phyloP scores from a whole-genome alignment of 2,113 vertebrate genomes.

The Mirza zaza region DNA sequence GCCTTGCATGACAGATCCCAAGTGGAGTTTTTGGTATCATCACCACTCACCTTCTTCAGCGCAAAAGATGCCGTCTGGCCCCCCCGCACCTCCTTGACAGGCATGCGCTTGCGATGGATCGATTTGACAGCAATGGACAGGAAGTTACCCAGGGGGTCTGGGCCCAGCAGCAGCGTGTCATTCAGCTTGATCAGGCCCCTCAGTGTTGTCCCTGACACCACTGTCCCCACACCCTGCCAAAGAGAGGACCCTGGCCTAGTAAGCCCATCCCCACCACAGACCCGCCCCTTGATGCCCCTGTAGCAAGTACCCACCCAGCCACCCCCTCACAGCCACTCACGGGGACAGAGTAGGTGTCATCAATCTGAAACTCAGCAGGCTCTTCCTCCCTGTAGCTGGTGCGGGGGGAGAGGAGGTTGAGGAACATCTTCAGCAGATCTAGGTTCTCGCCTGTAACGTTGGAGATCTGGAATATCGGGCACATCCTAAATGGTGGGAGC shows the following conservation, averaged over 20 bases:
- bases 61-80: slow-evolving; percentile 99
- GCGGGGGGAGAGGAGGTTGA: slow-evolving; percentile 97
- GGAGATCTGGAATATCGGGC: slow-evolving; percentile 99
- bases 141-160: slow-evolving; percentile 96
- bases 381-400: slow-evolving; percentile 97
- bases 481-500: slow-evolving; percentile 89
- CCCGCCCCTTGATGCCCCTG: fast-evolving
- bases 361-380: slow-evolving; percentile 98
- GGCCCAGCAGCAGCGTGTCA: slow-evolving; percentile 95
- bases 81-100: slow-evolving; percentile 96
- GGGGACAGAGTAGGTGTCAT: slow-evolving; percentile 99
- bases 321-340: slow-evolving; percentile 81
- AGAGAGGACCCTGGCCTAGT: slow-evolving; percentile 17
- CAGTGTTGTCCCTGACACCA: slow-evolving; percentile 97
- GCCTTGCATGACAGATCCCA: fast-evolving
- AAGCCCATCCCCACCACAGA: neutral
- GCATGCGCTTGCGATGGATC: slow-evolving; percentile 98
- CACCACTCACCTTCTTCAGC: slow-evolving; percentile 92
- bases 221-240: slow-evolving; percentile 95
- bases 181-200: slow-evolving; percentile 96
- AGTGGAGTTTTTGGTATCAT: fast-evolving
- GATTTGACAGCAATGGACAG: slow-evolving; percentile 97
- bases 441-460: slow-evolving; percentile 98
- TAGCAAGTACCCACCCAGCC: neutral
- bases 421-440: slow-evolving; percentile 98